These are phyloP conservation scores for Eulemur rufifrons DNA, from an alignment of 2,113 vertebrate species.

Conservation along the genomic window DNA sequence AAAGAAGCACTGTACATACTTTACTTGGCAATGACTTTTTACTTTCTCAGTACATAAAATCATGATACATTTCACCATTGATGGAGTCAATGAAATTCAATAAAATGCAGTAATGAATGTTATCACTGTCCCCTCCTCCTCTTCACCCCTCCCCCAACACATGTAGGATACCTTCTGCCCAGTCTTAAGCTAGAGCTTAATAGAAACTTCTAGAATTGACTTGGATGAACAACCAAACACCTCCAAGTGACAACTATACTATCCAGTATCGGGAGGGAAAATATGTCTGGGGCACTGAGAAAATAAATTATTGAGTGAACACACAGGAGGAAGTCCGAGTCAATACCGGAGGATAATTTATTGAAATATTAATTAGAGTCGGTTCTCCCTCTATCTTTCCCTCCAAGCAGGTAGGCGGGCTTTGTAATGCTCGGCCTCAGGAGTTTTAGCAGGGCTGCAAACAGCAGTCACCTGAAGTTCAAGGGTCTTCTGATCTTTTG, in stretches of 20 bases:
- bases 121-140: not conserved
- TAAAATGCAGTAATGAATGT: conserved; percentile 13
- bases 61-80: conserved; percentile 33
- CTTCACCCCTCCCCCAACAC: accelerated
- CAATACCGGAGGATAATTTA: conserved; percentile 51
- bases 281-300: not conserved
- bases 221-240: not conserved
- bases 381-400: not conserved
- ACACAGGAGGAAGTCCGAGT: conserved; percentile 36
- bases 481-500: not conserved
- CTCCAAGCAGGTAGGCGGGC: conserved; percentile 38
- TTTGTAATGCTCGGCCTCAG: not conserved
- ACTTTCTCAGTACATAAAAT: conserved; percentile 35
- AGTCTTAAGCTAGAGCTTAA: not conserved
- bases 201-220: conserved; percentile 49
- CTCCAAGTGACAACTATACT: conserved; percentile 11
- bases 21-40: not conserved
- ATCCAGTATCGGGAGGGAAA: not conserved
- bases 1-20: not conserved
- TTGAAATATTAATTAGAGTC: conserved; percentile 73
- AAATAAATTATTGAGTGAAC: conserved; percentile 45
- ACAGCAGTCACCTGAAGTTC: not conserved
- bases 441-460: not conserved
- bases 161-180: not conserved
- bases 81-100: not conserved